Base-by-base conservation (phyloP, 1,140 invertebrate species). In the Drosophila kepulauana region DNA sequence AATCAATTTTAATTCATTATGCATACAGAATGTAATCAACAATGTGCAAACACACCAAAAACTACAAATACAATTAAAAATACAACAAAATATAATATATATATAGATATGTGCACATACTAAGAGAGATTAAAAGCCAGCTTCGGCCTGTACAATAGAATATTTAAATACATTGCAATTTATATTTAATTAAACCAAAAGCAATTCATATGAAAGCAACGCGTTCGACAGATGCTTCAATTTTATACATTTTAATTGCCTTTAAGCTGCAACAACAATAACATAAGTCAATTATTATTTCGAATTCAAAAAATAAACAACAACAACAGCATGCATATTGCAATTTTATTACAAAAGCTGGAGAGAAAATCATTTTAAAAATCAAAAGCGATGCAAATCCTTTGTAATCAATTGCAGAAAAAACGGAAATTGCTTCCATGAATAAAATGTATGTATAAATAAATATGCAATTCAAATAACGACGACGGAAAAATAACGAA, bases 1-100 rank as follows among this genome's bases (percentile, higher is more conserved):
- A 64, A 70, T 63, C 59, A 71, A 75, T 59, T 75, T 59, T 38
- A 54, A 75, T 75, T 58, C 30, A 71, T 54, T 71, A 59, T 75
- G 68, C 68, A 75, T 75, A 71, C 68, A 65, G 46, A 71, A 58
- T 59, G 67, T 75, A 75, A 71, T 75, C 57, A 71, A 64, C 35
- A 52, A 52, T 68, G 16, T 58, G 64, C 46, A 70, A 71, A 48
- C 10, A 59, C 20, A 71, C 28, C 25, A 71, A 57, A 56, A 35
- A 38, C 38, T 52, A 52, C 48, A 52, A 38, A 43, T 11, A 66
- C 45, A 72, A 43, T 54, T 54, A 28, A 28, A 65, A 52, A 15
- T 57, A 57, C 51, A 38, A 38, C 3, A 10, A 38, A 38, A 67
- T 35, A 67, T 33, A 41, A 49, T 35, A 38, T 13, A 38, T 13